Percentiles rank a stretch among this genome's conserved stretches.
phyloP scores from a whole-genome alignment of 2,888 invertebrate species.

The Drosophila algonquin region DNA sequence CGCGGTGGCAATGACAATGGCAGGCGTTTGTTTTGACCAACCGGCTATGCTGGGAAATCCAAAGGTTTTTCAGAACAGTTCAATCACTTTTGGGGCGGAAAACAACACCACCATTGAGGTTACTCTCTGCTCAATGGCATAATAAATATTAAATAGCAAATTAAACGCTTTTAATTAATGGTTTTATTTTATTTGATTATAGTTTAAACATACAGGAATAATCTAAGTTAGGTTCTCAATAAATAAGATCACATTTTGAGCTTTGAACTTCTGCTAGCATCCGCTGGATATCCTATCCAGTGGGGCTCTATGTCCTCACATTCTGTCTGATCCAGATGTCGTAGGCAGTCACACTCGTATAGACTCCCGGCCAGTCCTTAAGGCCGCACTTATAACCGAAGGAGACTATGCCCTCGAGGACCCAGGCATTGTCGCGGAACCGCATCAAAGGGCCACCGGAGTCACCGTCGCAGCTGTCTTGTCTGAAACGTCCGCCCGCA shows the following conservation, averaged over 20 bases:
- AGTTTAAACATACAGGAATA: background rate
- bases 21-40: constrained; percentile 45
- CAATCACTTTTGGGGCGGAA: constrained; percentile 35
- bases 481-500: constrained; percentile 87
- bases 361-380: constrained; percentile 88
- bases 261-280: constrained; percentile 33
- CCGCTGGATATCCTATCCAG: background rate
- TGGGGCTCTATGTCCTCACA: constrained; percentile 49
- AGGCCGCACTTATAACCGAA: constrained; percentile 88
- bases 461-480: constrained; percentile 91
- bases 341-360: constrained; percentile 87
- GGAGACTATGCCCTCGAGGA: constrained; percentile 87
- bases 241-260: constrained; percentile 70
- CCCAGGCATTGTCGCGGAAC: constrained; percentile 85
- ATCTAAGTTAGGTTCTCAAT: background rate
- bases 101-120: background rate
- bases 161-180: background rate
- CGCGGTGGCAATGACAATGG: constrained; percentile 52
- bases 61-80: constrained; percentile 54
- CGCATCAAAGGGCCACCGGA: constrained; percentile 91
- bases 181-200: background rate
- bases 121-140: background rate
- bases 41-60: constrained; percentile 57
- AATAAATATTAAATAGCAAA: background rate
- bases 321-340: constrained; percentile 84